Evolutionary conservation across 53 echinoderm and acorn worm species (phyloP).

Genomic region (Luidia sarsii): DNA sequence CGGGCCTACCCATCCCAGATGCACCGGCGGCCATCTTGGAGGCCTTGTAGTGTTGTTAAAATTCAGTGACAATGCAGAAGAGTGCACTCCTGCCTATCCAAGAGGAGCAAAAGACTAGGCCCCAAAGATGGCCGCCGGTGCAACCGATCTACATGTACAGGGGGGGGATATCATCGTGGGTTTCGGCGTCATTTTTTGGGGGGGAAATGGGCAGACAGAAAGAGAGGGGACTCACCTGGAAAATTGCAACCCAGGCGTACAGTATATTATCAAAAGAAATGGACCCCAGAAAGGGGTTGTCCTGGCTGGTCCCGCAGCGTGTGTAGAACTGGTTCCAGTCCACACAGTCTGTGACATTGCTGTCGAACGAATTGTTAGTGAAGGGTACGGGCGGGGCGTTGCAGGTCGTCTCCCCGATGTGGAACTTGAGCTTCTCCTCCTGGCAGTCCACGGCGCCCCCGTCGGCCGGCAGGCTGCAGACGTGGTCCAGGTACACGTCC

Average conservation of each 20-base stretch:
- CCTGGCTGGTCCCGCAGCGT: conserved; percentile 64
- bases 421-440: conserved; percentile 47
- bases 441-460: conserved; percentile 60
- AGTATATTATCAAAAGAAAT: conserved; percentile 99
- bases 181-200: too few relatives aligned
- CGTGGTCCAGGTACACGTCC: conserved; percentile 67
- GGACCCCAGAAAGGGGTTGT: conserved; percentile 91
- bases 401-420: conserved; percentile 53
- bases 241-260: conserved; percentile 98
- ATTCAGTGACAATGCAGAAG: too few relatives aligned
- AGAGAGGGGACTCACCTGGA: conserved; percentile 87
- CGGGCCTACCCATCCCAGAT: too few relatives aligned
- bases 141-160: too few relatives aligned
- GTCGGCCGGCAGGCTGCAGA: conserved; percentile 71
- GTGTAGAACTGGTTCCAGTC: conserved; percentile 99
- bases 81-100: too few relatives aligned
- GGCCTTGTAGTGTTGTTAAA: too few relatives aligned
- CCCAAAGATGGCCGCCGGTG: too few relatives aligned
- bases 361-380: conserved; percentile 62
- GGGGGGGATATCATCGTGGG: too few relatives aligned
- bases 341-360: conserved; percentile 66
- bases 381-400: conserved; percentile 32
- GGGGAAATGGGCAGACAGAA: too few relatives aligned
- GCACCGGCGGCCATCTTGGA: too few relatives aligned
- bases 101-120: too few relatives aligned